phyloP scores from a whole-genome alignment of 2,888 invertebrate species.

The Drosophila rellima region DNA sequence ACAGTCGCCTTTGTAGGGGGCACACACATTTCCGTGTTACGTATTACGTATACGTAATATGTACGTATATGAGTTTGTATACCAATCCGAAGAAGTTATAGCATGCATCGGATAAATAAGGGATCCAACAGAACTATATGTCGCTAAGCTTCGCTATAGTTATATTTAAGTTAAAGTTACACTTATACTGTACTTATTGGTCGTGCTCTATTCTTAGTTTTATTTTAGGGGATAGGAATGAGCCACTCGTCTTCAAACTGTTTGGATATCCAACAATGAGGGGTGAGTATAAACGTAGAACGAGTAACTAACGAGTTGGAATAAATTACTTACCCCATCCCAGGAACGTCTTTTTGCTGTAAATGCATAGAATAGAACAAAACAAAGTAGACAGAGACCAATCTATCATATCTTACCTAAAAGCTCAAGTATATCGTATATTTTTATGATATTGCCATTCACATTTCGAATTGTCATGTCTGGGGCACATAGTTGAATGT shows the following conservation, averaged over 20 bases:
- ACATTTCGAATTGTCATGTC: constrained; percentile 66
- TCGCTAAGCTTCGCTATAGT: constrained; percentile 9
- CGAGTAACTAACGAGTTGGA: constrained; percentile 45
- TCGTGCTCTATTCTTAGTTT: constrained; percentile 20
- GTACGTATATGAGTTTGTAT: constrained; percentile 2
- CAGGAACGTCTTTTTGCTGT: constrained; percentile 57
- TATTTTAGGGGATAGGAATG: not conserved
- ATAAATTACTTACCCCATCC: constrained; percentile 61
- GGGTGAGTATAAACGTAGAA: constrained; percentile 31
- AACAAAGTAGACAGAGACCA: constrained; percentile 39
- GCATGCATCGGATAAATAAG: constrained; percentile 37
- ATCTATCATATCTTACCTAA: constrained; percentile 73
- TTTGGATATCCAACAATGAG: constrained; percentile 18
- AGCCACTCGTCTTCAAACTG: constrained; percentile 34
- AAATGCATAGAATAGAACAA: constrained; percentile 61
- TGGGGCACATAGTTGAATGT: constrained; percentile 57
- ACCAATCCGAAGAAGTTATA: constrained; percentile 16
- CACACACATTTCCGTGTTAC: constrained; percentile 62
- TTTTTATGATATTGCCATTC: constrained; percentile 8
- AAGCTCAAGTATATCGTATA: constrained; percentile 46
- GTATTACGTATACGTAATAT: constrained; percentile 20
- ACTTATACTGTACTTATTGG: constrained; percentile 14
- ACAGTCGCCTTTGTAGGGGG: constrained; percentile 77
- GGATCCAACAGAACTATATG: constrained; percentile 13
- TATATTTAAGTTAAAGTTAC: constrained; percentile 1